A percentile compares a stretch with the other conserved stretches of the same genome.
Evolutionary conservation across 2,888 invertebrate genomes (phyloP).

Genomic region (Stenolophus ochropezus): DNA sequence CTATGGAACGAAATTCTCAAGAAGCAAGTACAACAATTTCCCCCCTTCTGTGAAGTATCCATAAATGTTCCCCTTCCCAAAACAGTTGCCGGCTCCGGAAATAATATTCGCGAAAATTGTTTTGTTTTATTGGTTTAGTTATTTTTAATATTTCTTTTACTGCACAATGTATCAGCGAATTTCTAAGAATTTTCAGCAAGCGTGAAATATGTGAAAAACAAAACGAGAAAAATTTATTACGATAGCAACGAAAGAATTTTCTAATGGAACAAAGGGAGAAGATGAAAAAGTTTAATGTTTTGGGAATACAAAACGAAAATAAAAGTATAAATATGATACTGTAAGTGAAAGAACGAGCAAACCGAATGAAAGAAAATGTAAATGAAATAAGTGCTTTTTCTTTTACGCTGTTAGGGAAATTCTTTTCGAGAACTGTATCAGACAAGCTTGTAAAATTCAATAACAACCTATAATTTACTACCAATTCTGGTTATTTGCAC

Average conservation of each 20-base stretch:
- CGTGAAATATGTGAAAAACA: neutral
- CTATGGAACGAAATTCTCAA: constrained; percentile 1
- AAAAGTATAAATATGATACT: constrained; percentile 26
- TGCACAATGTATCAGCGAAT: constrained; percentile 9
- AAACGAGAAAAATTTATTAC: constrained; percentile 27
- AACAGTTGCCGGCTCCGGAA: constrained; percentile 4
- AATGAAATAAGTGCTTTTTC: constrained; percentile 30
- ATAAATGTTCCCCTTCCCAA: neutral
- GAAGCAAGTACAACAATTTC: constrained; percentile 14
- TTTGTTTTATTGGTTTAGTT: constrained; percentile 39
- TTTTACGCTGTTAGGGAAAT: constrained; percentile 3
- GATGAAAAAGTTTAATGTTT: constrained; percentile 33
- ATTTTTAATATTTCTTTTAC: constrained; percentile 35
- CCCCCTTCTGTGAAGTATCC: constrained; percentile 1
- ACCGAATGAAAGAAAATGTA: constrained; percentile 2
- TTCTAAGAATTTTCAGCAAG: constrained; percentile 30
- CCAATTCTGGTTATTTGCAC: too few species aligned
- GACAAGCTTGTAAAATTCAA: neutral
- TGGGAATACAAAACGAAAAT: constrained; percentile 30
- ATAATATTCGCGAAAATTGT: constrained; percentile 34
- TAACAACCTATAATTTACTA: neutral
- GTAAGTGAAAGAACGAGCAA: neutral
- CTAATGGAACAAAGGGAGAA: constrained; percentile 27
- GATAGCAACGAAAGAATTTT: constrained; percentile 15
- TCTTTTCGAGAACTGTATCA: neutral